Evolutionary conservation across 2,888 invertebrate species (phyloP).

Genomic region (Xylophagus ater): DNA sequence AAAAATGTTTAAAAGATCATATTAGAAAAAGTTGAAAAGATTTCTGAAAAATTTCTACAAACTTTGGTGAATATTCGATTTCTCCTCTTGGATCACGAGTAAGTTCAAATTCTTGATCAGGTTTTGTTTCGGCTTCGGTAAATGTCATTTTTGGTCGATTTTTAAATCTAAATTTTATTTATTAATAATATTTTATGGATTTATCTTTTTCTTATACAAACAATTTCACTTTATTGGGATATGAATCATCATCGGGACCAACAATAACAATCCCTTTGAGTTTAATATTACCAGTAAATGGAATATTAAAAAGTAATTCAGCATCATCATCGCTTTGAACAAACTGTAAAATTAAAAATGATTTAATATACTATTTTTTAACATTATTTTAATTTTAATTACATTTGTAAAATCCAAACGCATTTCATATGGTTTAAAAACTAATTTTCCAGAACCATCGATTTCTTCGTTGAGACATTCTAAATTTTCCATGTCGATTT

Average conservation of each 20-base stretch:
- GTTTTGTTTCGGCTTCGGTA: conserved; percentile 61
- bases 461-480: conserved; percentile 82
- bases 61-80: conserved; percentile 87
- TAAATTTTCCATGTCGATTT: conserved; percentile 78
- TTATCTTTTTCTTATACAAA: conserved; percentile 33
- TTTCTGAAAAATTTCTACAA: conserved; percentile 27
- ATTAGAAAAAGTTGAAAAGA: not conserved
- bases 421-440: conserved; percentile 89
- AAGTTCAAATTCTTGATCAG: conserved; percentile 87
- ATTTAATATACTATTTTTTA: too few species aligned
- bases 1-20: conserved; percentile 26
- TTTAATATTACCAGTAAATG: conserved; percentile 92
- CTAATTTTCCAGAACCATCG: conserved; percentile 76
- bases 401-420: conserved; percentile 67
- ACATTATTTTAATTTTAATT: conserved; percentile 21
- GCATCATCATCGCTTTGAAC: conserved; percentile 95
- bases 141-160: conserved; percentile 92
- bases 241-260: conserved; percentile 77
- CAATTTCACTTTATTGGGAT: conserved; percentile 81
- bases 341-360: conserved; percentile 50
- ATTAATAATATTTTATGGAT: not conserved
- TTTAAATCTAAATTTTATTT: conserved; percentile 58
- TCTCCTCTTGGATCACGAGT: conserved; percentile 65
- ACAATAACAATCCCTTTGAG: conserved; percentile 85
- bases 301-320: conserved; percentile 92